Conservation (phyloP, 2,888 invertebrate genomes). For the Conistra vaccinii region DNA sequence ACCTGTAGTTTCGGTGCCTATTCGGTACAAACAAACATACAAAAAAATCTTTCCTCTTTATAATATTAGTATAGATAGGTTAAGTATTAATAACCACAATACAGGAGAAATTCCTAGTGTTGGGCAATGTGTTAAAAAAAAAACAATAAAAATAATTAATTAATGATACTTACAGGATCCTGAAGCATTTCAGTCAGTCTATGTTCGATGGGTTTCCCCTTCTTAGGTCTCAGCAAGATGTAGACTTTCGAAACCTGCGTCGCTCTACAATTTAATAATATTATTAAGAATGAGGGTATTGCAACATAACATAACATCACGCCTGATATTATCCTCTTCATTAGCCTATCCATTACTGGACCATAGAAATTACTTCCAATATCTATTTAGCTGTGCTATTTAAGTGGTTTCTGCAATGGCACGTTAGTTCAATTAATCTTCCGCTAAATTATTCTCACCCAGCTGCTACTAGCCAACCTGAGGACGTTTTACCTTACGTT, state of each 20-base stretch:
- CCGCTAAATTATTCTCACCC: neutral
- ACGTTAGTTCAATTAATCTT: neutral
- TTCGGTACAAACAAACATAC: too few relatives aligned
- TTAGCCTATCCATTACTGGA: neutral
- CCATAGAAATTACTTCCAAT: neutral
- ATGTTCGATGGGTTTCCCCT: constrained; percentile 43
- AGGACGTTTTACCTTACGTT: neutral
- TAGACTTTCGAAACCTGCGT: constrained; percentile 37
- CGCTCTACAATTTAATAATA: constrained; percentile 34
- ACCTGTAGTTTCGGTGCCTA: too few relatives aligned
- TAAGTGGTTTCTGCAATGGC: neutral
- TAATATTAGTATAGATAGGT: too few relatives aligned
- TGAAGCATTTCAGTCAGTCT: constrained; percentile 36
- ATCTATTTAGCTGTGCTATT: neutral
- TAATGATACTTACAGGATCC: constrained; percentile 35
- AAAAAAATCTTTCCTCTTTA: too few relatives aligned
- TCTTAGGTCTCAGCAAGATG: constrained; percentile 40
- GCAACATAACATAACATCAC: too few relatives aligned
- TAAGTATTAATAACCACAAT: too few relatives aligned
- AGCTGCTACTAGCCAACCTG: neutral
- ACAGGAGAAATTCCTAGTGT: too few relatives aligned
- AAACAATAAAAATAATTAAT: too few relatives aligned
- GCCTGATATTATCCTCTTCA: neutral
- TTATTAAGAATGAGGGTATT: neutral
- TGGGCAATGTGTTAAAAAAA: too few relatives aligned